Evolutionary conservation across 2,113 vertebrate genomes (phyloP).

Genomic region (Prolemur simus): DNA sequence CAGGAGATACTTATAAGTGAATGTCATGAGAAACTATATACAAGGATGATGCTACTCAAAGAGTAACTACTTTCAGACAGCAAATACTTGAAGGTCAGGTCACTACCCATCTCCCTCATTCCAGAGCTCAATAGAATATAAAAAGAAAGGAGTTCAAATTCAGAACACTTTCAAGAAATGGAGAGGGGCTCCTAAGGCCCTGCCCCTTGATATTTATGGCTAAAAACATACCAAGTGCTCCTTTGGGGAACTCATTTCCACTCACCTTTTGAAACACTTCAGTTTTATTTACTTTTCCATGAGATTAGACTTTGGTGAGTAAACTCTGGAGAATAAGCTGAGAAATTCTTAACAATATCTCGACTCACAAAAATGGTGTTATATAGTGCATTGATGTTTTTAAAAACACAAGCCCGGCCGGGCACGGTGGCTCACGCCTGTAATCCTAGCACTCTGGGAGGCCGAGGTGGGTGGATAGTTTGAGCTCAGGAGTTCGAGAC

Average conservation of each 20-base stretch:
- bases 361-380: neutral
- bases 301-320: neutral
- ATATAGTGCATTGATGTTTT: neutral
- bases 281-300: constrained; percentile 10
- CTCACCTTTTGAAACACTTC: neutral
- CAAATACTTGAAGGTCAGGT: neutral
- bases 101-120: neutral
- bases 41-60: neutral
- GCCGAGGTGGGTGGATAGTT: too few species aligned
- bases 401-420: neutral
- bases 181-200: neutral
- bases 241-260: neutral
- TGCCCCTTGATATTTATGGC: constrained; percentile 24
- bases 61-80: neutral
- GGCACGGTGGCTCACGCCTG: too few species aligned
- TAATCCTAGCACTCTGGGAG: too few species aligned
- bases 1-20: neutral
- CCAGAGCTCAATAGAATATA: neutral
- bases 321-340: neutral
- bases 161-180: constrained; percentile 15
- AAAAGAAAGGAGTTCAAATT: constrained; percentile 19
- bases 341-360: neutral
- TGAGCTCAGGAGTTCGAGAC: too few species aligned
- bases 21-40: neutral
- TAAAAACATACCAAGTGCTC: constrained; percentile 17